phyloP scores from a whole-genome alignment of 1,140 invertebrate species.

The Brachionus asplanchnoidis region DNA sequence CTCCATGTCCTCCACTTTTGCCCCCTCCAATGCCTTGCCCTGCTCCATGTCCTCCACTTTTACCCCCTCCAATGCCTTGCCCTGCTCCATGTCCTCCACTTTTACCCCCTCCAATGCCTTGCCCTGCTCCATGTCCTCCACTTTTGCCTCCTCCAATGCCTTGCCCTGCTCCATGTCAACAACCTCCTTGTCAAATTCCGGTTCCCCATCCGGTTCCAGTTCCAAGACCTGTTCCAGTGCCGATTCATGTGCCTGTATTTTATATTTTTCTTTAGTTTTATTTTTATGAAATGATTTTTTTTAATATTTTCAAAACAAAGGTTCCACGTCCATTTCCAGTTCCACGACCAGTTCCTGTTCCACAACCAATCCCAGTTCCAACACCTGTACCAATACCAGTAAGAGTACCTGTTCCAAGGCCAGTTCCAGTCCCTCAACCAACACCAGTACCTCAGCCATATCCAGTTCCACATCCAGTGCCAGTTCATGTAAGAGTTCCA shows the following conservation, averaged over 20 bases:
- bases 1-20: neutral
- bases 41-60: neutral
- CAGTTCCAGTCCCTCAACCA: neutral
- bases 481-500: neutral
- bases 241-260: neutral
- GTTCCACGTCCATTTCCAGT: neutral
- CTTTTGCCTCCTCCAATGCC: neutral
- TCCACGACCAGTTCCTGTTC: neutral
- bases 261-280: neutral
- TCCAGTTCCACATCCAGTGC: neutral
- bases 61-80: neutral
- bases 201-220: neutral
- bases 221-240: neutral
- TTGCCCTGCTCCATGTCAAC: neutral
- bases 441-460: neutral
- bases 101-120: neutral
- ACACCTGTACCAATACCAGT: neutral
- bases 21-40: neutral
- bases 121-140: neutral
- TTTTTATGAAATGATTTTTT: neutral
- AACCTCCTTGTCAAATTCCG: neutral
- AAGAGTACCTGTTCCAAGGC: neutral
- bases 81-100: neutral
- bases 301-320: neutral
- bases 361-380: neutral